A percentile compares a stretch with the other conserved stretches of the same genome.
Conservation (phyloP, 2,797 vertebrate genomes). For the Chloroceryle inda region DNA sequence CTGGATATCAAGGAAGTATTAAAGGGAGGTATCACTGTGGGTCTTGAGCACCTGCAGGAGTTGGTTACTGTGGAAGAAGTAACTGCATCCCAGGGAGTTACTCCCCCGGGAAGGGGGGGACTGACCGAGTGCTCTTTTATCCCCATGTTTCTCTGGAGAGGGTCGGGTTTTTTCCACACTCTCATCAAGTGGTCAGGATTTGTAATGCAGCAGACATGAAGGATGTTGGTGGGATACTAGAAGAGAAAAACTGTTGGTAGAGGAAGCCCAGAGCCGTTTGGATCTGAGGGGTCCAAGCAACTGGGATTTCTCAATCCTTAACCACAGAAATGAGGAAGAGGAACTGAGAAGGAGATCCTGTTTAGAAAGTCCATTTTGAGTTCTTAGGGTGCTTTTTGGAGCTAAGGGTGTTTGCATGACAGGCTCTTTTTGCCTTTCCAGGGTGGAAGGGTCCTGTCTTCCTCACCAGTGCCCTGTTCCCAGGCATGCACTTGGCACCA, state of each 20-base stretch:
- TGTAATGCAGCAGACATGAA: background rate
- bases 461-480: background rate
- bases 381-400: background rate
- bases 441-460: background rate
- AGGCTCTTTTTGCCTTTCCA: background rate
- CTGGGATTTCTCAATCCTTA: conserved; percentile 68
- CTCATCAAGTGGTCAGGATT: background rate
- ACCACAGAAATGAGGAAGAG: conserved; percentile 71
- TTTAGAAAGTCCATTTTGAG: background rate
- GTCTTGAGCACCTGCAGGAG: background rate
- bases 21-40: background rate
- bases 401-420: background rate
- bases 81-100: background rate
- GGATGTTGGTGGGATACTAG: background rate
- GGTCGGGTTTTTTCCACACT: background rate
- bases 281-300: conserved; percentile 12
- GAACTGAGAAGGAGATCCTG: conserved; percentile 31
- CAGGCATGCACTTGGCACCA: accelerated
- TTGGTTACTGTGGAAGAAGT: background rate
- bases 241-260: conserved; percentile 39
- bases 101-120: background rate
- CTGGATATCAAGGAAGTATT: background rate
- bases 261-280: conserved; percentile 43
- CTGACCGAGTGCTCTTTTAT: background rate
- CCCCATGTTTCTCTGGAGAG: background rate